These are phyloP conservation scores for Andrena fulva DNA, from an alignment of 2,888 invertebrate genomes.

Conservation along the genomic window DNA sequence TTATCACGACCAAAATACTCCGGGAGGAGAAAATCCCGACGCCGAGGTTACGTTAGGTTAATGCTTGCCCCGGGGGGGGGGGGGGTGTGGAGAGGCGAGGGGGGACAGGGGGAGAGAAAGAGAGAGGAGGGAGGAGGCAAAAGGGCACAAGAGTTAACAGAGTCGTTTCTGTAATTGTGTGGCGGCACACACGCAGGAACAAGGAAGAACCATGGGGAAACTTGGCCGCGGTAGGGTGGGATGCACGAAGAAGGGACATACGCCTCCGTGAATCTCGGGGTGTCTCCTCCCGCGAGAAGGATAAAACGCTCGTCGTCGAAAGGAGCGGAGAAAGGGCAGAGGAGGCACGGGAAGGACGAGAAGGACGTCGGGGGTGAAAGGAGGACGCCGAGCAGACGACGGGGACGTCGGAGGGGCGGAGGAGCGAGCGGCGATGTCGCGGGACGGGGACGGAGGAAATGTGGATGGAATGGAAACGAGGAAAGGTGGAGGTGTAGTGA, in stretches of 20 bases:
- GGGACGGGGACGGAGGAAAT: slow-evolving; percentile 48
- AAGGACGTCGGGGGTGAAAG: slow-evolving; percentile 11
- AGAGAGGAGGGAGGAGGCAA: slow-evolving; percentile 50
- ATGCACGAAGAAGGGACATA: slow-evolving; percentile 65
- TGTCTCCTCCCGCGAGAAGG: slow-evolving; percentile 62
- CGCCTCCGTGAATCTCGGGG: slow-evolving; percentile 71
- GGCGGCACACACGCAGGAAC: slow-evolving; percentile 65
- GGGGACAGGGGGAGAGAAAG: background rate
- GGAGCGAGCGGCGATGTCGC: slow-evolving; percentile 40
- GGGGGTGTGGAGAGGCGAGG: too few relatives aligned
- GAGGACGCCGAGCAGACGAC: slow-evolving; percentile 15
- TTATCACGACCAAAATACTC: slow-evolving; percentile 63
- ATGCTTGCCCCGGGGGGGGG: slow-evolving; percentile 46
- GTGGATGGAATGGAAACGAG: slow-evolving; percentile 50
- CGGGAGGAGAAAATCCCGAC: slow-evolving; percentile 56
- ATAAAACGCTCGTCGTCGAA: slow-evolving; percentile 65
- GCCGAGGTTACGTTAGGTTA: slow-evolving; percentile 67
- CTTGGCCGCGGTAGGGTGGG: slow-evolving; percentile 47
- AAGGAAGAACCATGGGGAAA: slow-evolving; percentile 58
- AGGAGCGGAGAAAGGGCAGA: slow-evolving; percentile 43
- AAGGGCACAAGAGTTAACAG: slow-evolving; percentile 67
- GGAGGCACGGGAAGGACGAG: background rate
- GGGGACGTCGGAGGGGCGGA: background rate
- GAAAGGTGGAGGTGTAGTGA: slow-evolving; percentile 40
- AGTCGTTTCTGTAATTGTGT: slow-evolving; percentile 70